A percentile compares a stretch with the other conserved stretches of the same genome.
These are phyloP conservation scores for Corydoras maculifer DNA, from an alignment of 2,113 vertebrate genomes.

Conservation along the genomic window DNA sequence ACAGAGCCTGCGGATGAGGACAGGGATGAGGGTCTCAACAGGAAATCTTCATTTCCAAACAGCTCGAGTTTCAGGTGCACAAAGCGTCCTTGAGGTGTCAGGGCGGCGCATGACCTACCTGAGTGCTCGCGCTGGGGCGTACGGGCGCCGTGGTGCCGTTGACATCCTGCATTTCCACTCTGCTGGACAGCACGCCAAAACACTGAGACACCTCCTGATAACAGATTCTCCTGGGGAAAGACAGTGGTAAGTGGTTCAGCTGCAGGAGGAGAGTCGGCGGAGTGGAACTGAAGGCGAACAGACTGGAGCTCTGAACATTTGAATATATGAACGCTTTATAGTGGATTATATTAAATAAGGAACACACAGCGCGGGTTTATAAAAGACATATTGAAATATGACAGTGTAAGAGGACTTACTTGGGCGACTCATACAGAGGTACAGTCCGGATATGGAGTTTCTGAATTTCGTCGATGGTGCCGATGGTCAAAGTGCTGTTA, in stretches of 20 bases:
- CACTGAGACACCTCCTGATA: constrained; percentile 97
- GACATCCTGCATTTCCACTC: constrained; percentile 91
- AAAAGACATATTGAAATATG: background rate
- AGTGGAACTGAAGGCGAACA: background rate
- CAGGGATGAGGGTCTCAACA: background rate
- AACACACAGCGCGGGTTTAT: no score
- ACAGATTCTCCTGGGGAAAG: constrained; percentile 81
- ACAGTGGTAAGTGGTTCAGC: background rate
- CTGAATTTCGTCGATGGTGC: constrained; percentile 97
- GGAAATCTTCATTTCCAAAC: background rate
- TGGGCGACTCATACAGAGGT: constrained; percentile 91
- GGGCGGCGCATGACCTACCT: constrained; percentile 64
- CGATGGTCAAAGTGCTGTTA: constrained; percentile 97
- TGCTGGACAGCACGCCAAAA: constrained; percentile 90
- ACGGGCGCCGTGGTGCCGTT: constrained; percentile 86
- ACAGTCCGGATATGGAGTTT: constrained; percentile 97
- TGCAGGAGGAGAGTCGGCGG: background rate
- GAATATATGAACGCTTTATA: no score
- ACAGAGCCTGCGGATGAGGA: constrained; percentile 73
- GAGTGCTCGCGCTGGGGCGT: constrained; percentile 95
- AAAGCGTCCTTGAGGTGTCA: background rate
- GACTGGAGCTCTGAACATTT: background rate
- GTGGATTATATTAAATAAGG: no score
- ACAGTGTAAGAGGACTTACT: constrained; percentile 61
- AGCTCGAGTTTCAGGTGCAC: background rate